Conservation (phyloP, 2,113 vertebrate species). For the Dasyurus viverrinus region DNA sequence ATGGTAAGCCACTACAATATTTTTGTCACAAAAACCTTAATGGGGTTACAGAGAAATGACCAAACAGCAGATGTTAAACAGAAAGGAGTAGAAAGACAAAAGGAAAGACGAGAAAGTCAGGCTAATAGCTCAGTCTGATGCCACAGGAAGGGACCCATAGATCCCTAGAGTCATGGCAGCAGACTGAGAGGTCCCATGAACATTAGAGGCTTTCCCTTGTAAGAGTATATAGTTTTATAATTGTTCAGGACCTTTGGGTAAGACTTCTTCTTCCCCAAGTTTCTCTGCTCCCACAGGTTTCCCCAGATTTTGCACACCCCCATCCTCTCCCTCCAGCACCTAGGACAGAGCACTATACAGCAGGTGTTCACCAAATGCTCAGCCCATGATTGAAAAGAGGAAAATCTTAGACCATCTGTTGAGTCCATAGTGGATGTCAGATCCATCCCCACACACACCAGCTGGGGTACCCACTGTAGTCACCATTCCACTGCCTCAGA, state of each 20-base stretch:
- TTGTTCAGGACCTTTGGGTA: constrained; percentile 51
- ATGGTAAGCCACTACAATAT: background rate
- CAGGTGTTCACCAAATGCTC: constrained; percentile 11
- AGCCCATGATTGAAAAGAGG: background rate
- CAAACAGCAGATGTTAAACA: background rate
- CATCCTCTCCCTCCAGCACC: background rate
- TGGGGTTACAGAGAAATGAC: background rate
- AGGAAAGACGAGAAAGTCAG: background rate
- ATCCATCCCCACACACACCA: background rate
- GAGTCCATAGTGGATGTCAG: constrained; percentile 49
- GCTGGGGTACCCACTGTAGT: background rate
- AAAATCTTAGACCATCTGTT: constrained; percentile 42
- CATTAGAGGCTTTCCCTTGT: background rate
- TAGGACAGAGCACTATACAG: constrained; percentile 31
- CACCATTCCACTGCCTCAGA: background rate
- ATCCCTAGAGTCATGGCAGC: background rate
- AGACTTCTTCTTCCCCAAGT: background rate
- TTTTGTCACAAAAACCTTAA: background rate
- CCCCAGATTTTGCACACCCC: constrained; percentile 25
- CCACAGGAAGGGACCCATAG: background rate
- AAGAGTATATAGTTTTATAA: constrained; percentile 29
- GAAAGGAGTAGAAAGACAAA: background rate
- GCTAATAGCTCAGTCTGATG: background rate
- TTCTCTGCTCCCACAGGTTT: constrained; percentile 60
- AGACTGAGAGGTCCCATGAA: background rate